Evolutionary conservation across 2,888 invertebrate species (phyloP), one percentile per base, ranked within the genome.

Genomic region (Nasonia oneida): DNA sequence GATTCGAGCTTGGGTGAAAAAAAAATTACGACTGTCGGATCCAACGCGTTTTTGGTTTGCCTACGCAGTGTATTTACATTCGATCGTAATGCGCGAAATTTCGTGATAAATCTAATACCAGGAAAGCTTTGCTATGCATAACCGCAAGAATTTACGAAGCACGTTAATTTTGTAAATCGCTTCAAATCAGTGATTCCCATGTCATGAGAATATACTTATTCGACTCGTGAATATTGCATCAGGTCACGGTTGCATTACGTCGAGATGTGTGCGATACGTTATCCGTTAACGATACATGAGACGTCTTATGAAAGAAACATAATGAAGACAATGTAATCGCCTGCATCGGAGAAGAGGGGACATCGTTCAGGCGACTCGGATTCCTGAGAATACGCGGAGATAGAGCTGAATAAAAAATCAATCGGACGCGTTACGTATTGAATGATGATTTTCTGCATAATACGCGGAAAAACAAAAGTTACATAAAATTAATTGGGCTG

Each of bases 401-500:
- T 29, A 53, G 74, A 47, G 53, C 18, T 18, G 74, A 75, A 29
- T 75, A 75, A 75, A 53, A 74, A 29, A 77, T 70, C n/a, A 71
- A 77, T 77, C 15, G 53, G 53, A 74, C 71, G 37, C 50, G 61
- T 77, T 77, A 61, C 39, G 37, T 77, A 61, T 53, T 18, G 57
- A 77, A 53, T 33, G 4, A 39, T 23, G n/a, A 37, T 42, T 14
- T 37, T 37, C 18, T 57, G 39, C 64, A 42, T 78, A 71, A 64
- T 47, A 77, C n/a, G n/a, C 18, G 47, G 78, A 67, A 79, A 61
- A 79, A 29, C 10, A 37, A 78, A 78, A 39, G 77, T 78, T 78
- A 64, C 64, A 57, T 78, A 78, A 39, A 64, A 78, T 64, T 42
- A 15, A 78, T 64, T 64, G 15, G 61, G 42, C 18, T 67, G 33